These are phyloP conservation scores for Hyposoter dolosus DNA, from an alignment of 2,888 invertebrate species.

Conservation along the genomic window DNA sequence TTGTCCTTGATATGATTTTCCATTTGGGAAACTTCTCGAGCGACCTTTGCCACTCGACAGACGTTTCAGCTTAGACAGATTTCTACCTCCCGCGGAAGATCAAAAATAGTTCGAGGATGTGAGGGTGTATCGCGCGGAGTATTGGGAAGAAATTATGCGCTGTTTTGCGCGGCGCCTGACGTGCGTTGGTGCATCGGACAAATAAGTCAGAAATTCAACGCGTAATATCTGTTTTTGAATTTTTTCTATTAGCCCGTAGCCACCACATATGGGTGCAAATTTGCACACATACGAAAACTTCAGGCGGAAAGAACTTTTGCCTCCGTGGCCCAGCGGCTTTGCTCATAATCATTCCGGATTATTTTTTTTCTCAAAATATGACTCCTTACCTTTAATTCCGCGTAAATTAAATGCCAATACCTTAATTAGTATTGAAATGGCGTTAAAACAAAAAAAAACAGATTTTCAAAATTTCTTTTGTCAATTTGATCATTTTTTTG, in stretches of 20 bases:
- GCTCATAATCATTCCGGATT: too few species aligned
- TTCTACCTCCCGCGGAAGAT: constrained; percentile 2
- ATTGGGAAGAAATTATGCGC: neutral
- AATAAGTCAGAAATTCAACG: neutral
- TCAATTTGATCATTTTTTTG: too few species aligned
- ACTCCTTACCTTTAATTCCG: too few species aligned
- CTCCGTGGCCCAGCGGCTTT: too few species aligned
- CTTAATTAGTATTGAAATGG: too few species aligned
- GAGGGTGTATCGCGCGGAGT: neutral
- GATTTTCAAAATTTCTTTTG: too few species aligned
- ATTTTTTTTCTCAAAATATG: too few species aligned
- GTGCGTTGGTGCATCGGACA: neutral
- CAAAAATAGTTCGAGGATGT: neutral
- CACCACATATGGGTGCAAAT: too few species aligned
- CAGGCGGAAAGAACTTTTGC: too few species aligned
- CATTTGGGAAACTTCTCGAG: constrained; percentile 27
- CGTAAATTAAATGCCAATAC: too few species aligned
- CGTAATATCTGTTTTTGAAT: neutral
- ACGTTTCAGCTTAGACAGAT: neutral
- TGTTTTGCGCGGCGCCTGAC: neutral
- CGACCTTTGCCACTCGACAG: constrained; percentile 30
- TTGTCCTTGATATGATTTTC: constrained; percentile 35
- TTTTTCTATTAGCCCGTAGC: neutral
- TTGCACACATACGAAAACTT: too few species aligned
- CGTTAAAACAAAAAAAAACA: too few species aligned